Conservation (phyloP, 1,140 invertebrate genomes). For the Bombus waltoni region DNA sequence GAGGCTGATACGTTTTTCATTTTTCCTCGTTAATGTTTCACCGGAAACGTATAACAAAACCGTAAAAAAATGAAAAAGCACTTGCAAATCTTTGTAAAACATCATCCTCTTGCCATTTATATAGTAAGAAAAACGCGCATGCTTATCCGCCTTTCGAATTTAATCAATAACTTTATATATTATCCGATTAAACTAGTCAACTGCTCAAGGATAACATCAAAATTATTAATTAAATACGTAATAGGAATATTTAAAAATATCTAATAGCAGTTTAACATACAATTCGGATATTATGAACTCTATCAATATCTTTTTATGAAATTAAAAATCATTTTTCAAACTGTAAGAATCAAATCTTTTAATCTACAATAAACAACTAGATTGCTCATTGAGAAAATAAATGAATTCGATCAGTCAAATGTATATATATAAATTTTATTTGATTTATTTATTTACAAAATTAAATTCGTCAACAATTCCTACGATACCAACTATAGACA, state of each 20-base stretch:
- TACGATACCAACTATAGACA: too few species aligned
- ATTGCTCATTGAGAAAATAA: neutral
- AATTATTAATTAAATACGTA: neutral
- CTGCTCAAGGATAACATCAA: neutral
- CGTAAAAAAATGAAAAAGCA: conserved; percentile 72
- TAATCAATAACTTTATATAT: conserved; percentile 49
- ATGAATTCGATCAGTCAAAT: neutral
- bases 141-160: conserved; percentile 1
- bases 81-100: conserved; percentile 67
- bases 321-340: neutral
- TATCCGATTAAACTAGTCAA: conserved; percentile 12
- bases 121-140: conserved; percentile 40
- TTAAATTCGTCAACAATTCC: too few species aligned
- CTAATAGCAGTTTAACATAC: neutral
- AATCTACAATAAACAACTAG: too few species aligned
- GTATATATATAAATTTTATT: neutral
- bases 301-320: neutral
- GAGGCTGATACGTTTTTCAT: conserved; percentile 64
- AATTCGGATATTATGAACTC: neutral
- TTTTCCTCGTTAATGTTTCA: conserved; percentile 59
- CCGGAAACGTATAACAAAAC: conserved; percentile 68
- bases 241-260: neutral
- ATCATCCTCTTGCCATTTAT: conserved; percentile 61
- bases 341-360: neutral
- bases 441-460: neutral